phyloP scores from a whole-genome alignment of 2,888 invertebrate genomes.

The Miltochrista miniata region DNA sequence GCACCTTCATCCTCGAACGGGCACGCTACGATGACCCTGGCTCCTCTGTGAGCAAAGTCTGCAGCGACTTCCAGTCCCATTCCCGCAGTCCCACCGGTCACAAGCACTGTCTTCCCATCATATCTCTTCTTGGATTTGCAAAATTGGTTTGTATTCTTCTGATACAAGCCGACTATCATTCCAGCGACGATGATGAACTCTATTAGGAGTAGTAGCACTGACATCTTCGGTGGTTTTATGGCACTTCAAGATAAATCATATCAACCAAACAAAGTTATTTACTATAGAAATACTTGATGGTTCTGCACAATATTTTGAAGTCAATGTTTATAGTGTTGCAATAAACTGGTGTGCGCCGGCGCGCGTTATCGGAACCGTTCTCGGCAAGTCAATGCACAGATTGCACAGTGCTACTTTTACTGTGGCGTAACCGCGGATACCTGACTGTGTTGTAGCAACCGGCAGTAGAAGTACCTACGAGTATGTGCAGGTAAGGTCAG shows the following conservation, averaged over 20 bases:
- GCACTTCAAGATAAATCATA: conserved; percentile 6
- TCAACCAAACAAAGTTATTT: conserved; percentile 1
- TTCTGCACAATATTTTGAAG: background rate
- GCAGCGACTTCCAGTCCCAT: conserved; percentile 71
- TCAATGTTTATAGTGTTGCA: background rate
- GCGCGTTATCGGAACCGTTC: conserved; percentile 24
- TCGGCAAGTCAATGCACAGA: conserved; percentile 35
- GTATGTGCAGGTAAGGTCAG: no score
- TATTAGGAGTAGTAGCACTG: conserved; percentile 44
- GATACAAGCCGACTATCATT: conserved; percentile 62
- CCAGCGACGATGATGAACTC: conserved; percentile 49
- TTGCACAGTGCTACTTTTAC: conserved; percentile 38
- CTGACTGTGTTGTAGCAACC: conserved; percentile 24
- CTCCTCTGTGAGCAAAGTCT: conserved; percentile 70
- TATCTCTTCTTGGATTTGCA: conserved; percentile 68
- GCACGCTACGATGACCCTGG: conserved; percentile 70
- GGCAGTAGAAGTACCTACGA: conserved; percentile 34
- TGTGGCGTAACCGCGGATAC: conserved; percentile 44
- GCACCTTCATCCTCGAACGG: conserved; percentile 67
- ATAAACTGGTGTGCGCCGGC: conserved; percentile 2
- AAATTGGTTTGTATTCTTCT: conserved; percentile 69
- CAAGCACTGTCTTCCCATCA: conserved; percentile 64
- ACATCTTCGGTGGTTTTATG: conserved; percentile 34
- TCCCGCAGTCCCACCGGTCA: conserved; percentile 72
- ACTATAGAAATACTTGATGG: background rate